phyloP scores from a whole-genome alignment of 2,888 invertebrate genomes.

The Girardia tigrina region DNA sequence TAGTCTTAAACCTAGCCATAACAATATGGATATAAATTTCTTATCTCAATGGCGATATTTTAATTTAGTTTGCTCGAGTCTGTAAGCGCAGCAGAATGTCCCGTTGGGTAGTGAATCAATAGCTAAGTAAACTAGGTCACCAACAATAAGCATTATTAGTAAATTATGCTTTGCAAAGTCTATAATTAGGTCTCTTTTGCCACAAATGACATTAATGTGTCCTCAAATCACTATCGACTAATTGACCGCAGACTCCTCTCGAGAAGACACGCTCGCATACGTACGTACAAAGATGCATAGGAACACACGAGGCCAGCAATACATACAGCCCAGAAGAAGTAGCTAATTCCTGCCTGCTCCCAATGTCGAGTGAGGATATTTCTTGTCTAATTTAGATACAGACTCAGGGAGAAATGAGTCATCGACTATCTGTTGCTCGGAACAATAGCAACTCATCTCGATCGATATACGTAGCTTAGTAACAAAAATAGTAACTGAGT shows the following conservation, averaged over 20 bases:
- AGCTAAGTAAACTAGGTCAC: too few species aligned
- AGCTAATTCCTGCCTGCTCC: background rate
- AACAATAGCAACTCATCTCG: background rate
- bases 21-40: too few species aligned
- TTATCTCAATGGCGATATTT: too few species aligned
- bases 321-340: too few species aligned
- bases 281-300: background rate
- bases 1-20: too few species aligned
- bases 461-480: background rate
- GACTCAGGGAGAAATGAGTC: background rate
- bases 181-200: background rate
- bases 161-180: background rate
- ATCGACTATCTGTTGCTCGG: background rate
- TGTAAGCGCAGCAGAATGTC: too few species aligned
- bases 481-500: background rate
- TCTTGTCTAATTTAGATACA: background rate
- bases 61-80: too few species aligned
- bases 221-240: slow-evolving; percentile 8
- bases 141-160: background rate
- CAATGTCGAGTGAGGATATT: slow-evolving; percentile 8
- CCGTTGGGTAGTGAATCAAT: too few species aligned
- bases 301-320: background rate
- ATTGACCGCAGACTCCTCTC: background rate
- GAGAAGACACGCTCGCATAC: slow-evolving; percentile 45
- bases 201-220: slow-evolving; percentile 16